phyloP scores from a whole-genome alignment of 2,113 vertebrate genomes.

The Callorhinus ursinus region DNA sequence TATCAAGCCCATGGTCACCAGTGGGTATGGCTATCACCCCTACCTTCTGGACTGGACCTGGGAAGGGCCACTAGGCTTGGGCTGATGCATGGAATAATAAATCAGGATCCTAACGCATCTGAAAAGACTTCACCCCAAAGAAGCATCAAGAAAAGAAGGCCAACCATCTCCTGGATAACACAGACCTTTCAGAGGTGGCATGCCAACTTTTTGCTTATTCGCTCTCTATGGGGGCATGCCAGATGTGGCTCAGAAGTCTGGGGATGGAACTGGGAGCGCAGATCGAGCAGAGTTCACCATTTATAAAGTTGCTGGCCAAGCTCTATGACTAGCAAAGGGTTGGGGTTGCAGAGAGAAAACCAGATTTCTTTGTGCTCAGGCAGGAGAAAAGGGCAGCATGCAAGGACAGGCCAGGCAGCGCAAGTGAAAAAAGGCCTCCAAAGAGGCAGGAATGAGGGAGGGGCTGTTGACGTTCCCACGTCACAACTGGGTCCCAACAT shows the following conservation, averaged over 20 bases:
- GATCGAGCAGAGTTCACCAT: background rate
- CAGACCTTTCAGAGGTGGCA: background rate
- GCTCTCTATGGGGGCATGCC: background rate
- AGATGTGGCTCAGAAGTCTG: background rate
- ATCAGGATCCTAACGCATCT: background rate
- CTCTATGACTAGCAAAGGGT: background rate
- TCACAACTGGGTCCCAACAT: background rate
- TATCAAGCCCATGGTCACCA: background rate
- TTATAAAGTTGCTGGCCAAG: background rate
- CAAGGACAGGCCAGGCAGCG: background rate
- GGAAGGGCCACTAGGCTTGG: background rate
- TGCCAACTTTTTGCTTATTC: background rate
- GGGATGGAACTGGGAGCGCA: background rate
- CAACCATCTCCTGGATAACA: background rate
- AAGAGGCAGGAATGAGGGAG: background rate
- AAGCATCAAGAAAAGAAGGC: background rate
- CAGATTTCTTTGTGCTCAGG: background rate
- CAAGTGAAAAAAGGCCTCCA: background rate
- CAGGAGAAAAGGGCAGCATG: background rate
- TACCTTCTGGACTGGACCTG: background rate
- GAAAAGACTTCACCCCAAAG: background rate
- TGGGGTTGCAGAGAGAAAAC: background rate
- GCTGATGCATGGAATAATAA: background rate
- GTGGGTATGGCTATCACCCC: background rate
- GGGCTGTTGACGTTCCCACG: background rate